Percentiles rank a stretch among this genome's conserved stretches.
Evolutionary conservation across 2,113 vertebrate species (phyloP).

Genomic region (Rhinopithecus roxellana): DNA sequence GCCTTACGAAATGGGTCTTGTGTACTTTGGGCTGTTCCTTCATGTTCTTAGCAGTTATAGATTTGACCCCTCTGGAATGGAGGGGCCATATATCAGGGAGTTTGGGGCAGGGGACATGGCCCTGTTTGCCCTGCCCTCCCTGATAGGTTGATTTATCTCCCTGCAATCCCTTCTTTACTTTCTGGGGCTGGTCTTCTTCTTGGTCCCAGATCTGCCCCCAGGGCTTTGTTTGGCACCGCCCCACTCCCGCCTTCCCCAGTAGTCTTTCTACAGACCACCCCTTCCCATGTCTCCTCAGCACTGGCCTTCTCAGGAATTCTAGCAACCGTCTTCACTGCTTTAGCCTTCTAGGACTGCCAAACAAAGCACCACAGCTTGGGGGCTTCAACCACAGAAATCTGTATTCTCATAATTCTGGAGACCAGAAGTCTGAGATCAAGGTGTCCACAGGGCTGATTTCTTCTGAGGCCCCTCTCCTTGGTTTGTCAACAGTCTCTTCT

Average conservation of each 20-base stretch:
- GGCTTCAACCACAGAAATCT: background rate
- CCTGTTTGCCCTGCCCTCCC: accelerated
- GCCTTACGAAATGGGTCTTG: background rate
- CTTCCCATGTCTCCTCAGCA: background rate
- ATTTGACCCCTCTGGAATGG: background rate
- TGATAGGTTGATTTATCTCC: background rate
- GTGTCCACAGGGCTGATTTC: accelerated
- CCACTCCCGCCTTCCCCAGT: accelerated
- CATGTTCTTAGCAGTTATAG: background rate
- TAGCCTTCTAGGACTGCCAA: background rate
- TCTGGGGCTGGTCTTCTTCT: background rate
- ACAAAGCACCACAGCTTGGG: background rate
- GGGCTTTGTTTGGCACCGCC: background rate
- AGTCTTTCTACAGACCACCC: background rate
- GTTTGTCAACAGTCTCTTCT: background rate
- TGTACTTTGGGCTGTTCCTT: background rate
- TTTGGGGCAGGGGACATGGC: background rate
- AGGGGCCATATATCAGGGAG: background rate
- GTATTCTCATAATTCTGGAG: background rate
- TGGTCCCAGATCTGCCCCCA: background rate
- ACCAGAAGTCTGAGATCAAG: background rate
- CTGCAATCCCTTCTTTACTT: background rate
- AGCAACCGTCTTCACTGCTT: background rate
- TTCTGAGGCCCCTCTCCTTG: background rate
- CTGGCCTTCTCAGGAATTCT: background rate